Base-by-base conservation (phyloP, 30 jellyfish, hydroid and myxozoan species). In the Cassiopea andromeda region DNA sequence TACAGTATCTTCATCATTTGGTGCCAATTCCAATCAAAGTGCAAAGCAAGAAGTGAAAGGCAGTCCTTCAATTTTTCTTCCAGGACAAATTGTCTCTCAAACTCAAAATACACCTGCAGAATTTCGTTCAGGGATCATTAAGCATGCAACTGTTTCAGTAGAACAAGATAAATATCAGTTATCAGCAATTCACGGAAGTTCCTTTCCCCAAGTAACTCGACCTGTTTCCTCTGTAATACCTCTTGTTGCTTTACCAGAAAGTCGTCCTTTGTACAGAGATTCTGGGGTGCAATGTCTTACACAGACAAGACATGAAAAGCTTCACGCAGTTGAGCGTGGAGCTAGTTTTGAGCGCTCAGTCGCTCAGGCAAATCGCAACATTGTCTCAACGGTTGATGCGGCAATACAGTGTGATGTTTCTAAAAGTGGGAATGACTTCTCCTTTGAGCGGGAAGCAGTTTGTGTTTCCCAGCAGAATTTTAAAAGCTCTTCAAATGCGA, bases 221-320 rank as follows among this genome's bases (percentile, higher is more conserved):
- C 93, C 93, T 64, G 66, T 85, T 76, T 85, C 93, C 2, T 85
- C 93, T 46, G 93, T 85, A 48, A 82, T 70, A 59, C 91, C 91
- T 54, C 80, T 82, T 48, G 69, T 82, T n/a, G 86, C 93, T 66
- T 48, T 69, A 7, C 82, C 91, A 14, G 87, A 71, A 54, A 83
- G 66, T 71, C 85, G 85, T 13, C 74, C 92, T 17, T 70, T 73
- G 64, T 73, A 83, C 60, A 70, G 85, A 58, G 84, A 70, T 59
- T 83, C 92, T 1, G 92, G 92, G 16, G 85, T 83, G 61, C 90
- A 81, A 75, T 81, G 90, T 46, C 73, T 61, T 27, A 27, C 38
- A 27, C 38, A 27, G 5, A 13, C 85, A 18, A 83, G 78, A 60
- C 75, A 48, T 43, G 85, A 54, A 7, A 73, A 59, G 48, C 27